Percentiles rank a stretch among this genome's conserved stretches.
phyloP scores from a whole-genome alignment of 2,113 vertebrate genomes.

The Vireo altiloquus region DNA sequence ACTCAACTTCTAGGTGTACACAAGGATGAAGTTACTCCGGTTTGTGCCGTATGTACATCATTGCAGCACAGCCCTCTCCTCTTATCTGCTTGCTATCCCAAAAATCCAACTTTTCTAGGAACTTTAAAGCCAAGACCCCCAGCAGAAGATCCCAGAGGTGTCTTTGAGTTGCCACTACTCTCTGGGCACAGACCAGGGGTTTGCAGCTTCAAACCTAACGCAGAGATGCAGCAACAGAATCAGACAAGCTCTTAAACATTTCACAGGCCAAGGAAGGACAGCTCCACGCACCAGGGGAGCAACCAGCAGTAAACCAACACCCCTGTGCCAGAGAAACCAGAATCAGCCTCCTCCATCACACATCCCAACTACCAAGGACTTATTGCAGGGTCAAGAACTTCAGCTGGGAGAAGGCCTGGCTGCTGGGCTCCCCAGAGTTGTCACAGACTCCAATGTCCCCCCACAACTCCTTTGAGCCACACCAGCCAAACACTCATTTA shows the following conservation, averaged over 20 bases:
- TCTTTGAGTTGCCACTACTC: not conserved
- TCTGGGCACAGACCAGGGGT: not conserved
- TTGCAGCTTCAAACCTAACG: not conserved
- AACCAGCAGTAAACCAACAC: not conserved
- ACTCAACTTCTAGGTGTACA: not conserved
- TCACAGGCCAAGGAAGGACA: not conserved
- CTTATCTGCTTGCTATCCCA: not conserved
- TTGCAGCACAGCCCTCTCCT: not conserved
- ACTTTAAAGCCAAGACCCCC: not conserved
- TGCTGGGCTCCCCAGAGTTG: not conserved
- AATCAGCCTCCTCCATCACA: not conserved
- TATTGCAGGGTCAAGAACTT: not conserved
- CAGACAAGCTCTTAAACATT: not conserved
- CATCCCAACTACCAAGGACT: not conserved
- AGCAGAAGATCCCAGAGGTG: not conserved
- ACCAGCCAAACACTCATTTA: not conserved
- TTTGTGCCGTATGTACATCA: accelerated
- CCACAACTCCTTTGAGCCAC: not conserved
- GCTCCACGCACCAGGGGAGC: not conserved
- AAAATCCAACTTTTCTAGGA: not conserved
- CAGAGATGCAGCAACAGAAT: not conserved
- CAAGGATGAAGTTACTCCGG: not conserved
- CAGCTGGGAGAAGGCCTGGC: not conserved
- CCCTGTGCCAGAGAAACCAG: not conserved
- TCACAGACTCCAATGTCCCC: accelerated